Evolutionary conservation across 2,797 vertebrate genomes (phyloP).

Genomic region (Ctenopoma multispine): DNA sequence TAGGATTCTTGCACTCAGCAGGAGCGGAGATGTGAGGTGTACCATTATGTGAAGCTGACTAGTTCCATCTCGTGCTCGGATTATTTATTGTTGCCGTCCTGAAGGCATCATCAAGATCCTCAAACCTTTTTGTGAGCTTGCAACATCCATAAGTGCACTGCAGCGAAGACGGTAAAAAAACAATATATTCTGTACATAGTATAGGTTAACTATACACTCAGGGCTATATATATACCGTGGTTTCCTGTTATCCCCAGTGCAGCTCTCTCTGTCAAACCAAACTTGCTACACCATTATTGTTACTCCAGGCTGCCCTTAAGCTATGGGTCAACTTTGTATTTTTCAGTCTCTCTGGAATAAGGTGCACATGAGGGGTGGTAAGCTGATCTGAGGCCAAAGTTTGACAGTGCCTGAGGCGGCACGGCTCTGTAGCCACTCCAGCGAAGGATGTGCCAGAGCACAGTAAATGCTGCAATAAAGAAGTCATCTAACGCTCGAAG

Average conservation of each 20-base stretch:
- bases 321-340: conserved; percentile 60
- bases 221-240: conserved; percentile 18
- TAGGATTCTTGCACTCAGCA: conserved; percentile 68
- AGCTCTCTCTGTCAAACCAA: conserved; percentile 48
- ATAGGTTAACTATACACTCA: conserved; percentile 40
- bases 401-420: conserved; percentile 59
- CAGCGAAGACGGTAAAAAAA: conserved; percentile 39
- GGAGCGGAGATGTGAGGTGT: conserved; percentile 58
- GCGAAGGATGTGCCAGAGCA: conserved; percentile 32
- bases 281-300: conserved; percentile 40
- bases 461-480: conserved; percentile 35
- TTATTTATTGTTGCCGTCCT: conserved; percentile 60
- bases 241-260: conserved; percentile 35
- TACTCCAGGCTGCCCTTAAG: conserved; percentile 61
- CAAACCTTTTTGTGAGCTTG: conserved; percentile 49
- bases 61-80: conserved; percentile 43
- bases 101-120: conserved; percentile 54
- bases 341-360: conserved; percentile 46
- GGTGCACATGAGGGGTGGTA: conserved; percentile 46
- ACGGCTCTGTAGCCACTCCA: conserved; percentile 40
- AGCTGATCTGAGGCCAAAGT: conserved; percentile 56
- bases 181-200: conserved; percentile 22
- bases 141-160: conserved; percentile 41
- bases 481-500: conserved; percentile 43
- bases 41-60: conserved; percentile 56